Percentiles rank a stretch among this genome's conserved stretches.
Evolutionary conservation across 2,888 invertebrate species (phyloP).

Genomic region (Rosalia funebris): DNA sequence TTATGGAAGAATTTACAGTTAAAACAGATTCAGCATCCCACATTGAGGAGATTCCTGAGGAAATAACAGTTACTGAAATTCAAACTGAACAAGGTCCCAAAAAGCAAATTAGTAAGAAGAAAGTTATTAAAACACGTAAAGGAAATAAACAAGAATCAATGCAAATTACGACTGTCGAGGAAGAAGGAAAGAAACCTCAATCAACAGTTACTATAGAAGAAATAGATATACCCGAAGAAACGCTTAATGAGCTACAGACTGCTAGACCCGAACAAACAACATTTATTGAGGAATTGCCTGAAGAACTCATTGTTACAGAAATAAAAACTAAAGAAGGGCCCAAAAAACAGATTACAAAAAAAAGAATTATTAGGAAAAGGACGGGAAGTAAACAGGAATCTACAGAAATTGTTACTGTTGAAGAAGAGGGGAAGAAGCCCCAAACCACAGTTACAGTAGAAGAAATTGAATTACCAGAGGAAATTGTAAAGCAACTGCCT

Average conservation of each 20-base stretch:
- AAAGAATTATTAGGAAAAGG: constrained; percentile 48
- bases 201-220: constrained; percentile 59
- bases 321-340: constrained; percentile 48
- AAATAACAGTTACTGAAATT: constrained; percentile 41
- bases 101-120: constrained; percentile 47
- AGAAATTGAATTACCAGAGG: constrained; percentile 62
- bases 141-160: constrained; percentile 59
- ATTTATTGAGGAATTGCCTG: constrained; percentile 47
- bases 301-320: constrained; percentile 44
- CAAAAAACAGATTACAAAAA: constrained; percentile 52
- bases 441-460: constrained; percentile 53
- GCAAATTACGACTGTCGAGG: constrained; percentile 56
- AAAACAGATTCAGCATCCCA: constrained; percentile 37
- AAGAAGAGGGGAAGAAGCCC: constrained; percentile 55
- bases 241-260: constrained; percentile 45
- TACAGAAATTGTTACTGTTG: constrained; percentile 56
- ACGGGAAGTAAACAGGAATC: constrained; percentile 58
- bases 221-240: constrained; percentile 58
- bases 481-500: constrained; percentile 46
- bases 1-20: constrained; percentile 26
- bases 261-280: constrained; percentile 41
- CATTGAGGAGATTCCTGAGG: constrained; percentile 46
- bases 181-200: constrained; percentile 52
- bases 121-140: constrained; percentile 50
- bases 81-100: constrained; percentile 39